Conservation (phyloP, 1,140 invertebrate species). For the Sesamia nonagrioides region DNA sequence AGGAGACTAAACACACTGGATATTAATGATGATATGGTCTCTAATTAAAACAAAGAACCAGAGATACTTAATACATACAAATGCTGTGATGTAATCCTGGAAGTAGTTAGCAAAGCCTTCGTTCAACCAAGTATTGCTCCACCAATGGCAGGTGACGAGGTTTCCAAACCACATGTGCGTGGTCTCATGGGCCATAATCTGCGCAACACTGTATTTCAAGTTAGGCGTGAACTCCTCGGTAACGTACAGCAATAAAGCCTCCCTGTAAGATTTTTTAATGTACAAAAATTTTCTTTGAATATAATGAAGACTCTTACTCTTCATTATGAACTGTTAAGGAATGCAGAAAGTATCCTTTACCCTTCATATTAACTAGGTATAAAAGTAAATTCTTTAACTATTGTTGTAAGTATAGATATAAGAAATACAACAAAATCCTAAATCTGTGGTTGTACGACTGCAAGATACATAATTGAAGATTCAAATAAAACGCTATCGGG, state of each 20-base stretch:
- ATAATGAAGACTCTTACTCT: too few species aligned
- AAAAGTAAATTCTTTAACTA: too few species aligned
- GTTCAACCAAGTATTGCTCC: conserved; percentile 91
- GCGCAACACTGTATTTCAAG: conserved; percentile 85
- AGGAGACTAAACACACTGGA: too few species aligned
- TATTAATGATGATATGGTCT: not conserved
- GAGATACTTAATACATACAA: conserved; percentile 58
- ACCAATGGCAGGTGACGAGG: conserved; percentile 91
- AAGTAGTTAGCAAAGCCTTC: conserved; percentile 92
- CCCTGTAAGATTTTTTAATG: conserved; percentile 71
- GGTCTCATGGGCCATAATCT: conserved; percentile 89
- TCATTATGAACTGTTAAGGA: too few species aligned
- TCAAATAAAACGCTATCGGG: too few species aligned
- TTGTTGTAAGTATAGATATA: too few species aligned
- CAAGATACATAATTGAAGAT: too few species aligned
- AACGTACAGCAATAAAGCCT: conserved; percentile 70
- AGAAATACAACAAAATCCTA: too few species aligned
- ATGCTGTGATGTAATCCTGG: conserved; percentile 87
- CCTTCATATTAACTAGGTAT: too few species aligned
- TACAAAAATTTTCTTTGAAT: too few species aligned
- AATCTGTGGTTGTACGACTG: too few species aligned
- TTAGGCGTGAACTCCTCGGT: conserved; percentile 72
- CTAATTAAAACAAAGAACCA: not conserved
- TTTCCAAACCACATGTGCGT: conserved; percentile 91
- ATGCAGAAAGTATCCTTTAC: too few species aligned